These are phyloP conservation scores for Oreochromis grahami DNA, from an alignment of 2,797 vertebrate species.

Conservation along the genomic window DNA sequence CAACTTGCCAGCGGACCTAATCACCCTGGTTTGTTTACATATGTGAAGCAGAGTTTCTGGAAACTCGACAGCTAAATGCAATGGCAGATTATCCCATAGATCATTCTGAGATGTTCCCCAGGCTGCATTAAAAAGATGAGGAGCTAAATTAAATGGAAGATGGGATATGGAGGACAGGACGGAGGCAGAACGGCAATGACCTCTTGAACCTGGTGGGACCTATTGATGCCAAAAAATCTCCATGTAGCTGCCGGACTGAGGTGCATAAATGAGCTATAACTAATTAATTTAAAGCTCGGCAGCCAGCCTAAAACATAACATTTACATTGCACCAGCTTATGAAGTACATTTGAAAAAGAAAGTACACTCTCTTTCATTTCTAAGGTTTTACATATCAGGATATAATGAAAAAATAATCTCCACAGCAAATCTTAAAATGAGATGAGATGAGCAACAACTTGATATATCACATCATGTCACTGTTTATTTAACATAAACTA, in stretches of 20 bases:
- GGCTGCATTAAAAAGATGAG: neutral
- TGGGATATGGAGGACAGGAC: neutral
- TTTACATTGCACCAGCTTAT: neutral
- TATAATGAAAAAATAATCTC: neutral
- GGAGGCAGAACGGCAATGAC: neutral
- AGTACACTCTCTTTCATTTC: accelerated
- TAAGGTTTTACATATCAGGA: neutral
- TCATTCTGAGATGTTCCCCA: neutral
- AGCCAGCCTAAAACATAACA: neutral
- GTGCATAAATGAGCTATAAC: neutral
- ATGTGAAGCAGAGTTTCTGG: neutral
- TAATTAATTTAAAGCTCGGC: neutral
- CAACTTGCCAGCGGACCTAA: neutral
- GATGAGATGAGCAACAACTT: neutral
- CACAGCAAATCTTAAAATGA: neutral
- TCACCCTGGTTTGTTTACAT: neutral
- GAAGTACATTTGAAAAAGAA: neutral
- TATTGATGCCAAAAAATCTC: neutral
- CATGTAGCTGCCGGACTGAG: neutral
- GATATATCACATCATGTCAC: neutral
- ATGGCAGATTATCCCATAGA: neutral
- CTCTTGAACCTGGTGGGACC: neutral
- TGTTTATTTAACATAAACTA: neutral
- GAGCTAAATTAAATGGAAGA: neutral
- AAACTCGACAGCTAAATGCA: neutral